Evolutionary conservation across 2,113 vertebrate species (phyloP).

Genomic region (Tyrannus savana): DNA sequence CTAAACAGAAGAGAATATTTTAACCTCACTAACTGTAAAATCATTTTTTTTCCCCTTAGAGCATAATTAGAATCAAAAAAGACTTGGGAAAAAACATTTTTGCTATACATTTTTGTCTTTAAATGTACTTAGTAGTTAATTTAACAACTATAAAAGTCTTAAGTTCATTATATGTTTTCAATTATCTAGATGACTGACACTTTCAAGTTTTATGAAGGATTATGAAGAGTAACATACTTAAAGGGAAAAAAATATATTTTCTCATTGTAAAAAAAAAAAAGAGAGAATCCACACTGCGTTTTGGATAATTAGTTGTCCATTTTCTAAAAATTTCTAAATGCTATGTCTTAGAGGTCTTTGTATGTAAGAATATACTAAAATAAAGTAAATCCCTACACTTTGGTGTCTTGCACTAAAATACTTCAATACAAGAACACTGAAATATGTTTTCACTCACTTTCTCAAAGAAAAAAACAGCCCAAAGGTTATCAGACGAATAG

Average conservation of each 20-base stretch:
- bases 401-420: slow-evolving; percentile 30
- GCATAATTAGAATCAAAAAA: slow-evolving; percentile 44
- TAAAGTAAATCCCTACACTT: slow-evolving; percentile 31
- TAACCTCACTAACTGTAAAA: slow-evolving; percentile 65
- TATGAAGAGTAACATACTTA: slow-evolving; percentile 65
- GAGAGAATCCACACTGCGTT: slow-evolving; percentile 39
- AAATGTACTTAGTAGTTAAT: slow-evolving; percentile 64
- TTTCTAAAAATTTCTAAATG: slow-evolving; percentile 35
- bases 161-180: slow-evolving; percentile 70
- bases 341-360: slow-evolving; percentile 1
- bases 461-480: slow-evolving; percentile 50
- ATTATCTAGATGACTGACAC: slow-evolving; percentile 77
- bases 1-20: slow-evolving; percentile 73
- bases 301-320: slow-evolving; percentile 41
- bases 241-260: slow-evolving; percentile 66
- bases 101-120: slow-evolving; percentile 49
- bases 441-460: slow-evolving; percentile 63
- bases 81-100: slow-evolving; percentile 18
- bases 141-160: slow-evolving; percentile 58
- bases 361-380: slow-evolving; percentile 44
- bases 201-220: slow-evolving; percentile 74
- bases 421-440: slow-evolving; percentile 26
- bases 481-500: slow-evolving; percentile 76
- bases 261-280: slow-evolving; percentile 22
- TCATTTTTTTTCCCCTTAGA: not conserved